Evolutionary conservation across 2,113 vertebrate species (phyloP).

Genomic region (Myotis davidii): DNA sequence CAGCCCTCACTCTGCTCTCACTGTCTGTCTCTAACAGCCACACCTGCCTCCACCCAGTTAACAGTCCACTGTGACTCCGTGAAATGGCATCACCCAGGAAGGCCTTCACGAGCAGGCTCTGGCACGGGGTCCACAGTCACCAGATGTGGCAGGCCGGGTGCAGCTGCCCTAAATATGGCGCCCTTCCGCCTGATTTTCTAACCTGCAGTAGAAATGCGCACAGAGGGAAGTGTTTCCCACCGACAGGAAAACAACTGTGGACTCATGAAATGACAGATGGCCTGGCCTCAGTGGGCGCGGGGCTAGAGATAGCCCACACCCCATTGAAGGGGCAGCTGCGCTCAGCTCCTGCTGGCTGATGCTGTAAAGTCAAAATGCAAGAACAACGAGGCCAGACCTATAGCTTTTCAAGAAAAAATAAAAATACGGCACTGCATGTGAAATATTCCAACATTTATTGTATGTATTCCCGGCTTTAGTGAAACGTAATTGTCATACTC

Average conservation of each 20-base stretch:
- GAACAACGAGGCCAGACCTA: background rate
- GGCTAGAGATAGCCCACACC: too few species aligned
- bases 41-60: background rate
- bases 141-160: background rate
- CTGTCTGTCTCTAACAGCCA: background rate
- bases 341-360: background rate
- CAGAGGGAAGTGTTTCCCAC: background rate
- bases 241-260: too few species aligned
- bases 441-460: background rate
- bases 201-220: background rate
- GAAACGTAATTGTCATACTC: background rate
- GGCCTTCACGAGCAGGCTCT: background rate
- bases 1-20: background rate
- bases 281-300: background rate
- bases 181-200: background rate
- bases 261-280: background rate
- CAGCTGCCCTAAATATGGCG: too few species aligned
- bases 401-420: background rate
- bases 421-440: background rate
- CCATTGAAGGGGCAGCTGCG: fast-evolving
- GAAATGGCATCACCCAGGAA: background rate
- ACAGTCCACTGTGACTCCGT: background rate
- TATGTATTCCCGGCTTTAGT: background rate
- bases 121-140: background rate
- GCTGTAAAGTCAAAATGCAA: background rate